Evolutionary conservation across 2,113 vertebrate species (phyloP).

Genomic region (Centropus bengalensis): DNA sequence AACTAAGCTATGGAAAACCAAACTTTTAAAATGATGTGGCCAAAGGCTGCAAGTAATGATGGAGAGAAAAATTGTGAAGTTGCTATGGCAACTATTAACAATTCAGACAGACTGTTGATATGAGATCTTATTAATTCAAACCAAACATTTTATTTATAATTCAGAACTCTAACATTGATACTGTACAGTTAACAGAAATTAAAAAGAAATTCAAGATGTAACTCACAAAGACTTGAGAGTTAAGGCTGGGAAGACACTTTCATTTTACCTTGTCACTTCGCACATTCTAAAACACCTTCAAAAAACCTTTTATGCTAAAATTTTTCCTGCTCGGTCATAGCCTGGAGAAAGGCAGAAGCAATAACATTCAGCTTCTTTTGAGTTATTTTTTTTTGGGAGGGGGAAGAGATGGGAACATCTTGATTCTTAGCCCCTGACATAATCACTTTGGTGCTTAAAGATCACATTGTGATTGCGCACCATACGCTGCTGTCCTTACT

Average conservation of each 20-base stretch:
- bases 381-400: neutral
- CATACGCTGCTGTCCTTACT: neutral
- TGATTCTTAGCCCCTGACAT: neutral
- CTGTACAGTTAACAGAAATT: slow-evolving; percentile 28
- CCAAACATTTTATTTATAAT: slow-evolving; percentile 63
- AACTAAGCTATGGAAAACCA: slow-evolving; percentile 9
- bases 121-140: slow-evolving; percentile 53
- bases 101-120: slow-evolving; percentile 63
- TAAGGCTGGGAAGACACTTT: neutral
- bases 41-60: slow-evolving; percentile 55
- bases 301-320: neutral
- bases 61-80: slow-evolving; percentile 43
- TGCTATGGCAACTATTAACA: slow-evolving; percentile 63
- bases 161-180: slow-evolving; percentile 10
- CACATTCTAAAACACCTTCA: neutral
- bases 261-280: neutral
- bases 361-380: neutral
- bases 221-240: slow-evolving; percentile 5
- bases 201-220: slow-evolving; percentile 40
- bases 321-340: neutral
- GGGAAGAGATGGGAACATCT: neutral
- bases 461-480: neutral
- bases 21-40: slow-evolving; percentile 50
- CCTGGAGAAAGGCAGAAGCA: slow-evolving; percentile 1
- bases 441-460: neutral